These are phyloP conservation scores for Rhinogobio ventralis DNA, from an alignment of 2,797 vertebrate species.

Conservation along the genomic window DNA sequence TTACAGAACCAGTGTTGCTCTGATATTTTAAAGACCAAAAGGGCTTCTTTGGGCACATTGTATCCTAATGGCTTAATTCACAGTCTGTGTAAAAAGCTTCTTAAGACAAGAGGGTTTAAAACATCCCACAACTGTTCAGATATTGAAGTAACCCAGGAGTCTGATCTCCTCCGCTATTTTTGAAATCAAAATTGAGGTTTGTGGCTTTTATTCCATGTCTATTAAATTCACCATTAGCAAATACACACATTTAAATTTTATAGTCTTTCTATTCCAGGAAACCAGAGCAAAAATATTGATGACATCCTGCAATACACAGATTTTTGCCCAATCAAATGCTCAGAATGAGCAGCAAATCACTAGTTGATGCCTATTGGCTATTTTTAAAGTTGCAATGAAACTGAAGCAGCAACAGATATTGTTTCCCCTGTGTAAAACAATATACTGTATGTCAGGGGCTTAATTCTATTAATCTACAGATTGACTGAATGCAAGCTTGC, in stretches of 20 bases:
- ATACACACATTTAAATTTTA: no score
- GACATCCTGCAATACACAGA: neutral
- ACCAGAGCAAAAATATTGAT: neutral
- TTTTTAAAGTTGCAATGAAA: neutral
- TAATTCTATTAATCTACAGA: neutral
- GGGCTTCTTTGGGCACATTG: neutral
- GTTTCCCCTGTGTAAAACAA: neutral
- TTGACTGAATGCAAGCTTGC: neutral
- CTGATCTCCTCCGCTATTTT: neutral
- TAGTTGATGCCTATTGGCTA: neutral
- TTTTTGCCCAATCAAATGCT: neutral
- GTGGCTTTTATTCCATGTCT: neutral
- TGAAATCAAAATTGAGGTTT: neutral
- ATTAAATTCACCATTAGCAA: no score
- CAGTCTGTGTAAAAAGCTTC: neutral
- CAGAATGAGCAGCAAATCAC: neutral
- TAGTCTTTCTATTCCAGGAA: no score
- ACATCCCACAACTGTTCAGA: neutral
- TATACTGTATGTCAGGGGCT: neutral
- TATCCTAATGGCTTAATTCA: neutral
- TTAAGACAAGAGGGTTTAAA: neutral
- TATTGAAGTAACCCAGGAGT: neutral
- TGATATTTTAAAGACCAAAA: neutral
- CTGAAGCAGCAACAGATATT: neutral
- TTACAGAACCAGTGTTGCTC: neutral